These are phyloP conservation scores for Tetanocera ferruginea DNA, from an alignment of 2,888 invertebrate genomes.

Conservation along the genomic window DNA sequence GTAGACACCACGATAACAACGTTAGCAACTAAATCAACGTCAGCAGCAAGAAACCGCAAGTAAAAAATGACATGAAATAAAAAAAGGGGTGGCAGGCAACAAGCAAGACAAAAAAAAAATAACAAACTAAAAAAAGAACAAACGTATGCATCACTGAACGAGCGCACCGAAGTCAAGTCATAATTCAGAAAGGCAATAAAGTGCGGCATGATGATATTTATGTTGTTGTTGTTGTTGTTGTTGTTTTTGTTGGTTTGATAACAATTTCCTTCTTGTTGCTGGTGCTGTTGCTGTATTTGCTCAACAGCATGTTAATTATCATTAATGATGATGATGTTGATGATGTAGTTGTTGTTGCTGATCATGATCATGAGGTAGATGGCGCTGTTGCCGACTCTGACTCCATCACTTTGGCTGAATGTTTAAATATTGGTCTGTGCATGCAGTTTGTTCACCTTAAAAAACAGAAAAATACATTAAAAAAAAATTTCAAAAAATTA, in stretches of 20 bases:
- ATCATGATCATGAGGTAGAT: slow-evolving; percentile 3
- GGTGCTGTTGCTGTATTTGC: neutral
- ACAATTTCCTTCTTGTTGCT: no score
- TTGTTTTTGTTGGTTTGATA: no score
- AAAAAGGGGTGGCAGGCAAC: neutral
- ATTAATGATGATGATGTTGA: neutral
- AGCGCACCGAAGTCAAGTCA: neutral
- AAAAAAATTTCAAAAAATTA: neutral
- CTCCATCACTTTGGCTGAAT: neutral
- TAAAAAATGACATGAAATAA: neutral
- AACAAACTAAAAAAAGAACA: neutral
- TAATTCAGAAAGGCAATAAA: slow-evolving; percentile 26
- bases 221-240: slow-evolving; percentile 1
- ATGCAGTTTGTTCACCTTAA: slow-evolving; percentile 31
- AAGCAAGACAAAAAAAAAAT: neutral
- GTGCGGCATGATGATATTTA: neutral
- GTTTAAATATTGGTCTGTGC: neutral
- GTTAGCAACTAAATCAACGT: slow-evolving; percentile 24
- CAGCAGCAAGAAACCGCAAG: neutral
- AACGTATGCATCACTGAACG: slow-evolving; percentile 14
- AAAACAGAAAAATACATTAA: neutral
- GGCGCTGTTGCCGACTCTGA: neutral
- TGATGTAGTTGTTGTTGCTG: neutral
- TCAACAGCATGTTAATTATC: neutral
- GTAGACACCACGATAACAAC: neutral